phyloP scores from a whole-genome alignment of 2,113 vertebrate genomes.

The Tachysurus vachellii region DNA sequence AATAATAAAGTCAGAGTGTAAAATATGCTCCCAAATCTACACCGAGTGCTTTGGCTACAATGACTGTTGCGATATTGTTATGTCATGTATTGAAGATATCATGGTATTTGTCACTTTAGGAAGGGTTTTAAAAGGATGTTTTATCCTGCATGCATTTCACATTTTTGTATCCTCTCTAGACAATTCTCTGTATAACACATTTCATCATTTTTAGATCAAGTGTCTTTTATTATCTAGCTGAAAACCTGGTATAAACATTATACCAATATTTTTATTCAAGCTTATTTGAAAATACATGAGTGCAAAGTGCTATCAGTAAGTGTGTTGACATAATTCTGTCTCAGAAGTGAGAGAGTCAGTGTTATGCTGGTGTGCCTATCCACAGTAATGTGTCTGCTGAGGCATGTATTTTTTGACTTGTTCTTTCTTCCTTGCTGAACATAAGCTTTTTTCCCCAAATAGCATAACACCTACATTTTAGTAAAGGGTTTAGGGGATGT shows the following conservation, averaged over 20 bases:
- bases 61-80: background rate
- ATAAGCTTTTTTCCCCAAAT: background rate
- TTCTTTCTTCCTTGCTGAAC: background rate
- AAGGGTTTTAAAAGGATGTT: background rate
- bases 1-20: no score
- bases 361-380: background rate
- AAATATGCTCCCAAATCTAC: no score
- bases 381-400: background rate
- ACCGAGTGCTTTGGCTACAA: no score
- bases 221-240: background rate
- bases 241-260: background rate
- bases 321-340: background rate
- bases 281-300: background rate
- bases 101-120: background rate
- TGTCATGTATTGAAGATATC: background rate
- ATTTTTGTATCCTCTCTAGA: background rate
- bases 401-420: background rate
- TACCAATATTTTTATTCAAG: background rate
- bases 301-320: background rate
- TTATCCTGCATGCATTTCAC: background rate
- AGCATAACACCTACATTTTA: background rate
- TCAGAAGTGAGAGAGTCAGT: background rate
- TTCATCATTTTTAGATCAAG: background rate
- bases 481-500: background rate
- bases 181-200: background rate